Percentiles rank a stretch among this genome's conserved stretches.
Evolutionary conservation across 2,797 vertebrate species (phyloP).

Genomic region (Pangasius macronema): DNA sequence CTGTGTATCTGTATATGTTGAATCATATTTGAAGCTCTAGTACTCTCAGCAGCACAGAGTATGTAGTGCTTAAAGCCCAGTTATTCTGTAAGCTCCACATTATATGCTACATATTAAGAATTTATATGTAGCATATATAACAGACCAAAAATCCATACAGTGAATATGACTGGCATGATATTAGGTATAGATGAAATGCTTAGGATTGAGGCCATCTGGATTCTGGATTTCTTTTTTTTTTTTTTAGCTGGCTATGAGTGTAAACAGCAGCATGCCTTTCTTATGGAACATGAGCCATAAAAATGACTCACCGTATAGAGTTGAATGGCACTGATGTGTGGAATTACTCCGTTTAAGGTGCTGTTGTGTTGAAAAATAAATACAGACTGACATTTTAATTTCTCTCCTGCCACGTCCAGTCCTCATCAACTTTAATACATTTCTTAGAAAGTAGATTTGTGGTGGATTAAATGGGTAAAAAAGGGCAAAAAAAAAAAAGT

Average conservation of each 20-base stretch:
- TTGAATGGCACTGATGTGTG: not conserved
- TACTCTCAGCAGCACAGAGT: not conserved
- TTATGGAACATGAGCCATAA: not conserved
- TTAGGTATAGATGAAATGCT: not conserved
- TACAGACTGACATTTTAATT: constrained; percentile 6
- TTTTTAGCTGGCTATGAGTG: not conserved
- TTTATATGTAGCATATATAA: not conserved
- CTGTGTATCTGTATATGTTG: not conserved
- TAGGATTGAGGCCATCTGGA: no score
- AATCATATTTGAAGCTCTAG: not conserved
- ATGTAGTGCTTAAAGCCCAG: not conserved
- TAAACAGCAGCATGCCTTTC: not conserved
- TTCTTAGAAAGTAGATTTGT: not conserved
- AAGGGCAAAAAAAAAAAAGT: not conserved
- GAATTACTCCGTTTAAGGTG: not conserved
- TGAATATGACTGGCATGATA: not conserved
- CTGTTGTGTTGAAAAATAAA: not conserved
- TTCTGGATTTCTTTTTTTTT: no score
- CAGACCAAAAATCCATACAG: not conserved
- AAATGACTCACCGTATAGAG: not conserved
- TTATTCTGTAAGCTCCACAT: not conserved
- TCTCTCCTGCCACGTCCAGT: not conserved
- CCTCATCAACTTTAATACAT: not conserved
- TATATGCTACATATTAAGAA: not conserved
- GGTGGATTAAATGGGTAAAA: not conserved